Conservation (phyloP, 1,140 invertebrate genomes). For the Brachionus plicatilis region DNA sequence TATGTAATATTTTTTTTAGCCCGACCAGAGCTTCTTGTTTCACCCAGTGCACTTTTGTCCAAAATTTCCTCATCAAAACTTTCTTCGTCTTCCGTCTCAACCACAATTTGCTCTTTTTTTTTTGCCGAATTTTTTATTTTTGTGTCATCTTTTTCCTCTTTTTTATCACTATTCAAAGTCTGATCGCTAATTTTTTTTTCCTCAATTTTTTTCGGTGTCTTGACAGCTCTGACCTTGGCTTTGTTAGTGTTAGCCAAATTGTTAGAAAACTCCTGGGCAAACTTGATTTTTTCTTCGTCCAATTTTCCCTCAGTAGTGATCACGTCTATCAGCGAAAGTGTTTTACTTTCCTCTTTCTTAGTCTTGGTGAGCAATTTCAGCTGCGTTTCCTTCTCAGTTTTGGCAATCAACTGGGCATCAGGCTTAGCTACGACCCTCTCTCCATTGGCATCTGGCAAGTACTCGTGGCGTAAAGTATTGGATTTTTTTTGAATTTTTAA, state of each 20-base stretch:
- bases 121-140: background rate
- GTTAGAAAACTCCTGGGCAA: background rate
- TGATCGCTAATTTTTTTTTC: background rate
- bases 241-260: constrained; percentile 18
- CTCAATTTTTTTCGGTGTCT: background rate
- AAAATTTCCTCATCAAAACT: constrained; percentile 37
- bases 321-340: background rate
- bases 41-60: background rate
- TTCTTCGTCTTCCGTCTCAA: constrained; percentile 2
- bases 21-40: background rate
- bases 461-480: background rate
- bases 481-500: background rate
- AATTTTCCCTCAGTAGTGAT: background rate
- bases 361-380: background rate
- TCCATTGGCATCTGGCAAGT: constrained; percentile 6
- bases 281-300: background rate
- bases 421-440: background rate
- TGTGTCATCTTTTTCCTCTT: background rate
- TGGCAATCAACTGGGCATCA: constrained; percentile 6
- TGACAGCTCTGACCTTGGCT: background rate
- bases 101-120: constrained; percentile 10
- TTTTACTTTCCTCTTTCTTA: constrained; percentile 5
- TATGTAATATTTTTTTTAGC: constrained; percentile 24
- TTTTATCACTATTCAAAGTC: background rate
- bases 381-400: constrained; percentile 24